Evolutionary conservation across 2,888 invertebrate species (phyloP).

Genomic region (Chelonus formosanus): DNA sequence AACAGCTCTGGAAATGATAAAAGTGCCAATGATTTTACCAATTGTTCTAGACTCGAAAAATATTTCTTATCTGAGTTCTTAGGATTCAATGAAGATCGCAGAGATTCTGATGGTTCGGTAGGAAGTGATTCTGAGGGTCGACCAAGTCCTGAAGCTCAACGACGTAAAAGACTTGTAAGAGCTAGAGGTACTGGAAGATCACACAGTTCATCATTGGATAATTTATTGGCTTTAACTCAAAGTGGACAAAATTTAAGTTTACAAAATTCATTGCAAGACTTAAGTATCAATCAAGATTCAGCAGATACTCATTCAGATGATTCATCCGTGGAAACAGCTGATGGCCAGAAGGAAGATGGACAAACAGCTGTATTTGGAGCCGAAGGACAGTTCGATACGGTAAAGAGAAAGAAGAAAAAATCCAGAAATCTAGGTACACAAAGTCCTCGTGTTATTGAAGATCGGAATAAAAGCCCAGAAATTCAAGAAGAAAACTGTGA

Average conservation of each 20-base stretch:
- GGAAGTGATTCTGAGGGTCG: constrained; percentile 91
- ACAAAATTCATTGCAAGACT: constrained; percentile 60
- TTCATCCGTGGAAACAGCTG: constrained; percentile 78
- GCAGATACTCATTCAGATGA: constrained; percentile 66
- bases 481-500: constrained; percentile 68
- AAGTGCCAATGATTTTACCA: constrained; percentile 70
- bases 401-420: constrained; percentile 84
- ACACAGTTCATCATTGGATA: constrained; percentile 83
- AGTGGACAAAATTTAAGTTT: constrained; percentile 58
- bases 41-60: constrained; percentile 82
- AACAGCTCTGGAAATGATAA: constrained; percentile 63
- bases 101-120: constrained; percentile 86
- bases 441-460: constrained; percentile 67
- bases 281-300: constrained; percentile 54
- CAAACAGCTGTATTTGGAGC: constrained; percentile 71
- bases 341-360: constrained; percentile 66
- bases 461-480: constrained; percentile 73
- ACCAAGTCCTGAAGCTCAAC: constrained; percentile 83
- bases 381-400: constrained; percentile 82
- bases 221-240: constrained; percentile 70
- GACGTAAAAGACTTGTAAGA: constrained; percentile 81
- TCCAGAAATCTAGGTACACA: constrained; percentile 64
- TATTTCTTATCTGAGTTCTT: constrained; percentile 89
- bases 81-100: constrained; percentile 80
- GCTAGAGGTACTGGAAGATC: constrained; percentile 85